Percentiles rank a stretch among this genome's conserved stretches.
phyloP scores from a whole-genome alignment of 1,140 invertebrate genomes.

The Popillia japonica region DNA sequence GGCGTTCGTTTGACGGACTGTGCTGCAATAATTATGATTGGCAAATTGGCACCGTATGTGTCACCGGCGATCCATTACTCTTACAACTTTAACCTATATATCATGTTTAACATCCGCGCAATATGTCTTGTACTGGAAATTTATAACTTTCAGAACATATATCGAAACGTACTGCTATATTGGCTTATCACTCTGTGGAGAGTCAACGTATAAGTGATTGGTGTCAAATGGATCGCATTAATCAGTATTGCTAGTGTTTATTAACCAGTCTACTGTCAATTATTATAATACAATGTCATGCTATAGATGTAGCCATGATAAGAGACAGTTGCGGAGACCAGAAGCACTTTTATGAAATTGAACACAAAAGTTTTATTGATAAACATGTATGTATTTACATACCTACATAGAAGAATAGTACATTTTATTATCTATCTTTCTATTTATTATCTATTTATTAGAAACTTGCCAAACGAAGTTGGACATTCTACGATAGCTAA shows the following conservation, averaged over 20 bases:
- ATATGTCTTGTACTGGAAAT: conserved; percentile 29
- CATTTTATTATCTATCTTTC: no score
- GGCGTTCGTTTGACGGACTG: conserved; percentile 16
- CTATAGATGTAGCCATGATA: background rate
- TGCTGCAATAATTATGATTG: conserved; percentile 32
- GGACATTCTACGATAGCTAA: no score
- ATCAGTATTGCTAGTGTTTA: conserved; percentile 17
- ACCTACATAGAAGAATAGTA: no score
- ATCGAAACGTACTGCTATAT: background rate
- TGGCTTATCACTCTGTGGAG: conserved; percentile 6
- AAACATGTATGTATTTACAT: no score
- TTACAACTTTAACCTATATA: conserved; percentile 33
- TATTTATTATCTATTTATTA: no score
- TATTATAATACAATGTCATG: background rate
- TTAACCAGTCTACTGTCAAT: background rate
- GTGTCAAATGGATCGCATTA: conserved; percentile 12
- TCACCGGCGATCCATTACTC: conserved; percentile 30
- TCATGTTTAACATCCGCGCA: conserved; percentile 25
- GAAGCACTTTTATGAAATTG: background rate
- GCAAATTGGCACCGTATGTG: conserved; percentile 30
- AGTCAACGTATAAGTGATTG: conserved; percentile 19
- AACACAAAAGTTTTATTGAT: no score
- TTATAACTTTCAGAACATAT: conserved; percentile 23
- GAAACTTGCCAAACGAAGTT: no score
- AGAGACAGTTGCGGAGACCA: background rate